phyloP scores from a whole-genome alignment of 2,797 vertebrate genomes.

The Sebastolobus alascanus region DNA sequence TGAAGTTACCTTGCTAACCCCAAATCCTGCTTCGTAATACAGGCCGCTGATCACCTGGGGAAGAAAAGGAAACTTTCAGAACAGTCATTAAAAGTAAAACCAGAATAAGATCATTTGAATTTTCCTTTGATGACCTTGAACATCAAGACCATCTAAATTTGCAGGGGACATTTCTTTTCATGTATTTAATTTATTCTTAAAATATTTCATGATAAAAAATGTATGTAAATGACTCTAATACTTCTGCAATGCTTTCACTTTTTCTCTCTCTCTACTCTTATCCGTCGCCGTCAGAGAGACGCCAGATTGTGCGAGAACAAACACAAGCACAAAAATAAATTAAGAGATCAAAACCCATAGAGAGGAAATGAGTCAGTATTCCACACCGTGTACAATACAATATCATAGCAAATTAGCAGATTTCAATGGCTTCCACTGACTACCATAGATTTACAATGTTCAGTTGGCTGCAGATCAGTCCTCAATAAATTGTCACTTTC shows the following conservation, averaged over 20 bases:
- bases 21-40: too few species aligned
- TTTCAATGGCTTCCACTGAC: constrained; percentile 89
- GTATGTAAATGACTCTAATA: constrained; percentile 81
- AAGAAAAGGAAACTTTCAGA: constrained; percentile 20
- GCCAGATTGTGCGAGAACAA: constrained; percentile 80
- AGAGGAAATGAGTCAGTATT: constrained; percentile 86
- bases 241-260: constrained; percentile 60
- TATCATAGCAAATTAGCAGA: constrained; percentile 88
- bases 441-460: constrained; percentile 88
- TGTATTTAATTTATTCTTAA: constrained; percentile 89
- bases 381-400: constrained; percentile 89
- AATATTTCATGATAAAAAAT: constrained; percentile 88
- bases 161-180: constrained; percentile 78
- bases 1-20: too few species aligned
- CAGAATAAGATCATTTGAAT: constrained; percentile 11
- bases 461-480: constrained; percentile 79
- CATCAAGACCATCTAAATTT: constrained; percentile 65
- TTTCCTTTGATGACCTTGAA: constrained; percentile 51
- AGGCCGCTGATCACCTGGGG: constrained; percentile 10
- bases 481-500: constrained; percentile 74
- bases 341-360: constrained; percentile 85
- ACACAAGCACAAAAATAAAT: constrained; percentile 86
- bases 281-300: constrained; percentile 50
- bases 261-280: constrained; percentile 33
- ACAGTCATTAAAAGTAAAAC: constrained; percentile 20